Evolutionary conservation across 2,797 vertebrate genomes (phyloP), one percentile per base, ranked within the genome.

Genomic region (Ambastaia sidthimunki): DNA sequence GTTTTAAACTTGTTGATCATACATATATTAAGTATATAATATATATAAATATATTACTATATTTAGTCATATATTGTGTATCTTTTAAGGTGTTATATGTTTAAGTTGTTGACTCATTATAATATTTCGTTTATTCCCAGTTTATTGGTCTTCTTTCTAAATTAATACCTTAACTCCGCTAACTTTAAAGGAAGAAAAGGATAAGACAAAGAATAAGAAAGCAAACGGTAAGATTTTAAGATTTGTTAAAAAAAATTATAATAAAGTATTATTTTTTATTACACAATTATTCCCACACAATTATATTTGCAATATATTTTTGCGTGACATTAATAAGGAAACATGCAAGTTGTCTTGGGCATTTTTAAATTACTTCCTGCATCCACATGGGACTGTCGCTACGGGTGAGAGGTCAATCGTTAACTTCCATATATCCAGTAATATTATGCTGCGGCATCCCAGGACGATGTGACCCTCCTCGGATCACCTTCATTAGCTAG

Each of bases 381-480:
- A 80, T 83, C 83, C 83, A 67, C 81, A 68, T 80, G 85, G 81
- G 68, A 83, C 76, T 47, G 80, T 81, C 68, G 84, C 89, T 78
- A 85, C 87, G 88, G 90, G 88, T 90, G 89, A 91, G 85, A 90
- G 93, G 92, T 93, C 90, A 91, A 87, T 86, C 84, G 87, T 90
- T 82, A 88, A 88, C 84, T 81, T 70, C 81, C 83, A 83, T 89
- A 89, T 87, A 85, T 82, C 81, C 74, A 89, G 85, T 86, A 85
- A 86, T 80, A 78, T 83, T 73, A 44, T 73, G 78, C 89, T 88
- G 86, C 91, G 87, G 92, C 92, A 92, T 86, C 89, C 91, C 91
- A 85, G 86, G 88, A 93, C 91, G 90, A 89, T 85, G 93, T 93
- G 93, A 93, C 91, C 92, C 91, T 79, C 89, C 82, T 78, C 77